Base-by-base conservation (phyloP, 2,888 invertebrate genomes). In the Quadriops clusia region DNA sequence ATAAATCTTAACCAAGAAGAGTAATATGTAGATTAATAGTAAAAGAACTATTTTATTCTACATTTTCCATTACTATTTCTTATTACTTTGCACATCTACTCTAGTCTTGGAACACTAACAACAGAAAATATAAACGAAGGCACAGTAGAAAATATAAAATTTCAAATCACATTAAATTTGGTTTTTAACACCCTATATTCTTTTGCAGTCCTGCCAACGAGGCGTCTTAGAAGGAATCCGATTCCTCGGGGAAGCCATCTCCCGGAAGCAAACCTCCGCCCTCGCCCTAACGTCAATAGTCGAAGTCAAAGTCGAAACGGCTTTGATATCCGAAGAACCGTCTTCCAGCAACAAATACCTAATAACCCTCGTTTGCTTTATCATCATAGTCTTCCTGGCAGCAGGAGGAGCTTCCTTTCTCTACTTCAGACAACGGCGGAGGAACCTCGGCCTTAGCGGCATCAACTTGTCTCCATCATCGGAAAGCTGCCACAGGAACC, bases 231-330 rank as follows among this genome's bases (percentile, higher is more conserved):
- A 66, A 40, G 71, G 71, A 4, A 70, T 75, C 13, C 54, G 68
- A 30, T 59, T 70, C 9, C 58, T 80, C 25, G 75, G 76, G 1
- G 74, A 75, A 46, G 60, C 72, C 11, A 68, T 80, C 12, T 73
- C 74, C 14, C 64, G 74, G 7, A 73, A 73, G 44, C 67, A 68
- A 50, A 67, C 71, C 1, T 65, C 71, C 36, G 54, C 71, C 16
- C 60, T 71, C n/a, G 71, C 74, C 3, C 59, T 83, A 21, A 70
- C 76, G 24, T 79, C 83, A 10, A 77, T 83, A 17, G 63, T 80
- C 4, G 82, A 83, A 57, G 80, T 83, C 18, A 77, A 79, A 56
- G 77, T 78, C 10, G 81, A 82, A 58, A 78, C 81, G 3, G 76
- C 78, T 1, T 53, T 76, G 8, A 61, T 75, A 27, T 67, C 69